Evolutionary conservation across 2,797 vertebrate genomes (phyloP).

Genomic region (Lerista edwardsae): DNA sequence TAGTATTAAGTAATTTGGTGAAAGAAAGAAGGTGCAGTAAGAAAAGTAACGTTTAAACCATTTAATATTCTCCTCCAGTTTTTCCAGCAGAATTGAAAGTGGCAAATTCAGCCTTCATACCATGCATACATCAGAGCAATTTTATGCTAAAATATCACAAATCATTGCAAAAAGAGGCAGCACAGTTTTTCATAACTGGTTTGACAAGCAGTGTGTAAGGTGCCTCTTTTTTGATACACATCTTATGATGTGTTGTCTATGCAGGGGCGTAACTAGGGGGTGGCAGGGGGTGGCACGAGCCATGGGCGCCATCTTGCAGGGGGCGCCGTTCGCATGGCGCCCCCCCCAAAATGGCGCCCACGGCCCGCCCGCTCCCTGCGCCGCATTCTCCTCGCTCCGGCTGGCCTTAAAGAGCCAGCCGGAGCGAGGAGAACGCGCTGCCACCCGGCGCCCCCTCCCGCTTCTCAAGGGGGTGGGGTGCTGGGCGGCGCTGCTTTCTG

Average conservation of each 20-base stretch:
- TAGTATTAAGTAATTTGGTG: background rate
- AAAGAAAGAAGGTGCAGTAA: background rate
- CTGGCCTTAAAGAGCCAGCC: no score
- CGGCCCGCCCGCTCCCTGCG: no score
- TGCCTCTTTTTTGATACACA: background rate
- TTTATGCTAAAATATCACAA: slow-evolving; percentile 8
- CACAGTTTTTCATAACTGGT: background rate
- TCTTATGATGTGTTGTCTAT: background rate
- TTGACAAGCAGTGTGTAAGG: background rate
- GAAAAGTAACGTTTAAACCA: background rate
- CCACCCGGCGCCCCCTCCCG: no score
- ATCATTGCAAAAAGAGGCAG: background rate
- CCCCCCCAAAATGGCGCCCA: no score
- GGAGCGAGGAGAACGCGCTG: no score
- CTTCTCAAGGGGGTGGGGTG: no score
- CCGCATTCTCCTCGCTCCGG: no score
- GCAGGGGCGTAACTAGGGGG: no score
- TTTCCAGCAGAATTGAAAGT: background rate
- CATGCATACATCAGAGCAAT: background rate
- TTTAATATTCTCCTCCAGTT: background rate
- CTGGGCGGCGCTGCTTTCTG: no score
- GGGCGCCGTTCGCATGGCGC: no score
- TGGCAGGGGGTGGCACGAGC: no score
- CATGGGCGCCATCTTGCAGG: no score
- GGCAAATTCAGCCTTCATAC: background rate